Conservation (phyloP, 2,888 invertebrate species). For the Sisyra terminalis region DNA sequence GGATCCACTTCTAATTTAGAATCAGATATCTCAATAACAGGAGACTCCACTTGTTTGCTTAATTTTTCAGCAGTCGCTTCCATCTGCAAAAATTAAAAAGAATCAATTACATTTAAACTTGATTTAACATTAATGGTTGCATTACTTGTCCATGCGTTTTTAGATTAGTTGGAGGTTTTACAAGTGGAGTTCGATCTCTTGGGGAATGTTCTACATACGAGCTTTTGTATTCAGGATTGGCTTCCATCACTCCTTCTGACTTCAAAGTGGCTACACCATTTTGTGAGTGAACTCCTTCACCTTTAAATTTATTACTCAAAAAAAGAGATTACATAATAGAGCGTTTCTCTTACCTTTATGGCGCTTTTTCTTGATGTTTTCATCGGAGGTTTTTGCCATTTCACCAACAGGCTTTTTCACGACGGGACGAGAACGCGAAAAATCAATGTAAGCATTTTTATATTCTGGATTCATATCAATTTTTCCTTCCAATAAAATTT, state of each 20-base stretch:
- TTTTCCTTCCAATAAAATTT: constrained; percentile 23
- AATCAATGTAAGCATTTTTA: constrained; percentile 22
- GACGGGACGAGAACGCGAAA: constrained; percentile 27
- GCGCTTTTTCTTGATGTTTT: background rate
- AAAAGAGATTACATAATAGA: background rate
- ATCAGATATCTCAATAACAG: constrained; percentile 12
- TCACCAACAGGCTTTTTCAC: constrained; percentile 21
- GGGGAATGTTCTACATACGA: constrained; percentile 28
- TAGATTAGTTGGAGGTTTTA: constrained; percentile 21
- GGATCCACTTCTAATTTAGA: constrained; percentile 18
- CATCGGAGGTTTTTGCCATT: background rate
- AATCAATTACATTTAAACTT: background rate
- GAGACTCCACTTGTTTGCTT: constrained; percentile 16
- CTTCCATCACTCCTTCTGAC: constrained; percentile 18
- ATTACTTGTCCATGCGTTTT: constrained; percentile 20
- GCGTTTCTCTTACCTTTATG: constrained; percentile 3
- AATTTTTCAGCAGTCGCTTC: constrained; percentile 19
- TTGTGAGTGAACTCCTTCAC: constrained; percentile 3
- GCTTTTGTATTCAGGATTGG: constrained; percentile 19
- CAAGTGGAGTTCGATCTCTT: constrained; percentile 26
- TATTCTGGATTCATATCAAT: constrained; percentile 27
- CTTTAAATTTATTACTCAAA: background rate
- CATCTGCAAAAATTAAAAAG: constrained; percentile 15
- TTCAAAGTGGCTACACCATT: constrained; percentile 12
- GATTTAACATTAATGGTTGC: too few species aligned